A percentile compares a stretch with the other conserved stretches of the same genome.
These are phyloP conservation scores for Tenebrio molitor DNA, from an alignment of 1,140 invertebrate genomes.

Conservation along the genomic window DNA sequence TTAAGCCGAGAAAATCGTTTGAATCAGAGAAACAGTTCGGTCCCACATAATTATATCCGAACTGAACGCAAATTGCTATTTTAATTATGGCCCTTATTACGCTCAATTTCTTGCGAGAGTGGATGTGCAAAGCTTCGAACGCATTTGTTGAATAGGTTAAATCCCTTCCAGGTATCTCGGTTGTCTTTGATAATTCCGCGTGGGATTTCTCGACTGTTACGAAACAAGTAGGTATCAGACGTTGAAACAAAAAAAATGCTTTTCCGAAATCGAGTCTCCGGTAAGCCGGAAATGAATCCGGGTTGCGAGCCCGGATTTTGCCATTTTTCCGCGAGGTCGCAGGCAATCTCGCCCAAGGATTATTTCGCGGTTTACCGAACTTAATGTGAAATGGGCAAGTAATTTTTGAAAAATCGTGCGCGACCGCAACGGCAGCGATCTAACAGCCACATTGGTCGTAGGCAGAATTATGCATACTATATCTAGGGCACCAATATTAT, in stretches of 20 bases:
- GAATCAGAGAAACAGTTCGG: conserved; percentile 48
- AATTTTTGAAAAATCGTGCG: not conserved
- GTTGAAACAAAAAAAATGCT: conserved; percentile 19
- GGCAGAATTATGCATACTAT: conserved; percentile 48
- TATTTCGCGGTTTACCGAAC: conserved; percentile 43
- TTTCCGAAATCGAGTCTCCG: conserved; percentile 11
- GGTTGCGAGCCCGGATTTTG: conserved; percentile 16
- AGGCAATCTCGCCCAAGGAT: conserved; percentile 10
- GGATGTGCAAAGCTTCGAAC: conserved; percentile 7
- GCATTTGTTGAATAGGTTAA: conserved; percentile 26
- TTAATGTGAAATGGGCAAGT: conserved; percentile 11
- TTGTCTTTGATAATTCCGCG: not conserved
- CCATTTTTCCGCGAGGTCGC: not conserved
- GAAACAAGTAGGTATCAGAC: not conserved
- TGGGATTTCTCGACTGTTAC: not conserved
- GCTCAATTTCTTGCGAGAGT: conserved; percentile 29
- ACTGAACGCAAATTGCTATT: conserved; percentile 46
- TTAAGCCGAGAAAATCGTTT: conserved; percentile 41
- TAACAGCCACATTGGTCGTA: conserved; percentile 23
- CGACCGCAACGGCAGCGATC: not conserved
- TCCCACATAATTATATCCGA: conserved; percentile 54
- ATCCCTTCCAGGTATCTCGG: not conserved
- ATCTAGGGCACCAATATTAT: conserved; percentile 48
- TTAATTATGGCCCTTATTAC: conserved; percentile 46
- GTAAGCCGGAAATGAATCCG: conserved; percentile 33